These are phyloP conservation scores for Megamerina dolium DNA, from an alignment of 2,888 invertebrate genomes.

Conservation along the genomic window DNA sequence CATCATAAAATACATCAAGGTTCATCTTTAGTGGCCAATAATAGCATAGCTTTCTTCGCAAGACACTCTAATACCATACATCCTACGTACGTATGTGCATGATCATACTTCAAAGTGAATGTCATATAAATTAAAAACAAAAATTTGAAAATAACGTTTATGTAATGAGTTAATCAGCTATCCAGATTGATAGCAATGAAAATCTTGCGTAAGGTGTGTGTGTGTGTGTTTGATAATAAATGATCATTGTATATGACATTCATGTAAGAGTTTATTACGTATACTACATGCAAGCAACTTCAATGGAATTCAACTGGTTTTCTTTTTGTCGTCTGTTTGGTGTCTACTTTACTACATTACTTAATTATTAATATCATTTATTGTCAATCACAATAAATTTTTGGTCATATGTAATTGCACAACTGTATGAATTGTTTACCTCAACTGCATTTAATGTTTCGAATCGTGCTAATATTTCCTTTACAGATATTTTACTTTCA, in stretches of 20 bases:
- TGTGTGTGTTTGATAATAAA: not conserved
- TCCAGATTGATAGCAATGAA: not conserved
- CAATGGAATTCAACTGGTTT: too few relatives aligned
- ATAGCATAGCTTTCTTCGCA: not conserved
- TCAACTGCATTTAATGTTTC: constrained; percentile 58
- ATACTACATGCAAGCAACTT: too few relatives aligned
- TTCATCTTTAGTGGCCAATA: not conserved
- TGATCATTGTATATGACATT: not conserved
- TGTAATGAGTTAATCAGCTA: not conserved
- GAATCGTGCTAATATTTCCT: constrained; percentile 75
- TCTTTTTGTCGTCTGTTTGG: not conserved
- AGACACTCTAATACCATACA: too few relatives aligned
- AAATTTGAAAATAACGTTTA: too few relatives aligned
- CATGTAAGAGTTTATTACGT: too few relatives aligned
- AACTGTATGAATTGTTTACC: constrained; percentile 35
- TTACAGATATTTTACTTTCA: constrained; percentile 77
- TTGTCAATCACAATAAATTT: too few relatives aligned
- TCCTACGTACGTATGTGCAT: too few relatives aligned
- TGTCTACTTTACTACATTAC: not conserved
- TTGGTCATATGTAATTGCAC: not conserved
- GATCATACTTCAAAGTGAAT: too few relatives aligned
- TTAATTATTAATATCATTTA: not conserved
- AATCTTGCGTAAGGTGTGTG: not conserved
- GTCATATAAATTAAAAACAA: too few relatives aligned
- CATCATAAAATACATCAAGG: too few relatives aligned